Percentiles rank a stretch among this genome's conserved stretches.
These are phyloP conservation scores for Tympanuchus pallidicinctus DNA, from an alignment of 2,113 vertebrate genomes.

Conservation along the genomic window DNA sequence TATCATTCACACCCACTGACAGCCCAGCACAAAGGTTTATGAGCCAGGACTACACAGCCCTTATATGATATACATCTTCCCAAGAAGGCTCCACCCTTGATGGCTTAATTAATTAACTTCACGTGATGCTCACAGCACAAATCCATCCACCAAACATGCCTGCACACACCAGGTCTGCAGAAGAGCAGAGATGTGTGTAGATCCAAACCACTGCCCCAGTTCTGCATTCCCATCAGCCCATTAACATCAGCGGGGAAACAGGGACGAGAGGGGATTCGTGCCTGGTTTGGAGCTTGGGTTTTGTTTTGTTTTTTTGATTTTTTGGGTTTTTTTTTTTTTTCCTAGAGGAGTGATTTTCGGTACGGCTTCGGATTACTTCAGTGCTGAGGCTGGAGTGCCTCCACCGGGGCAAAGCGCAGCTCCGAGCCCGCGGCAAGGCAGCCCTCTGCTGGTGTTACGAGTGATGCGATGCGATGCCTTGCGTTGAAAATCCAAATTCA, in stretches of 20 bases:
- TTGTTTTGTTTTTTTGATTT: too few relatives aligned
- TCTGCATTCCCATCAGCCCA: neutral
- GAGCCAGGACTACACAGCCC: neutral
- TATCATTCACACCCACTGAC: neutral
- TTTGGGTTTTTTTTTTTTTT: too few relatives aligned
- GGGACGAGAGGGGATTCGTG: neutral
- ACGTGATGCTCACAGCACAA: fast-evolving
- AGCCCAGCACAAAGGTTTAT: neutral
- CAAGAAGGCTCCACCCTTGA: neutral
- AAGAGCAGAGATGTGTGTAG: neutral
- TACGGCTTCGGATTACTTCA: neutral
- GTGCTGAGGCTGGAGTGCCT: neutral
- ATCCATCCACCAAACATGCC: neutral
- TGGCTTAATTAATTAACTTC: neutral
- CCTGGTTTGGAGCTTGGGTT: neutral
- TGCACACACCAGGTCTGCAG: neutral
- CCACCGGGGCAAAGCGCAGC: neutral
- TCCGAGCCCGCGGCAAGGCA: neutral
- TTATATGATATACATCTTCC: neutral
- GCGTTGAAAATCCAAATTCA: fast-evolving
- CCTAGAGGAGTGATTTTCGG: neutral
- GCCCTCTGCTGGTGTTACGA: neutral
- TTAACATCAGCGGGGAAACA: neutral
- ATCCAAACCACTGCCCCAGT: neutral
- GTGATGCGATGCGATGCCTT: fast-evolving